Conservation (phyloP, 2,797 vertebrate genomes). For the Hirundo rustica region DNA sequence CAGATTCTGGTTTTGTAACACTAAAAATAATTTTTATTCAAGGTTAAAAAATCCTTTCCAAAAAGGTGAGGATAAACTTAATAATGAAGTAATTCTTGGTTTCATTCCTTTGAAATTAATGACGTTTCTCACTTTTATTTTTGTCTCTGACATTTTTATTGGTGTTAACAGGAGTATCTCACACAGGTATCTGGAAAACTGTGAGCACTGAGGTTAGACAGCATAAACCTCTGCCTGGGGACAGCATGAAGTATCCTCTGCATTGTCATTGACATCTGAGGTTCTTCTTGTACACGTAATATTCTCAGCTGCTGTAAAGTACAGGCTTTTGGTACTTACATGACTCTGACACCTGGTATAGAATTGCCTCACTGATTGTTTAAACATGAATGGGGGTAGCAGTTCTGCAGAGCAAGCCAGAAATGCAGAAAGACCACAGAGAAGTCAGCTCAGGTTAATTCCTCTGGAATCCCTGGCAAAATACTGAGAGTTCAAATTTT, state of each 20-base stretch:
- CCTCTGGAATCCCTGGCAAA: neutral
- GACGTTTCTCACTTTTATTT: neutral
- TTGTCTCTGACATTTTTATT: neutral
- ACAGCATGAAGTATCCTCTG: neutral
- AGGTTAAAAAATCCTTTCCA: neutral
- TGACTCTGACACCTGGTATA: neutral
- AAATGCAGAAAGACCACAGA: neutral
- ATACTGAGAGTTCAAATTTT: neutral
- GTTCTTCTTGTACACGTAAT: neutral
- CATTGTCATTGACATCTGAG: neutral
- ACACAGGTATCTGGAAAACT: neutral
- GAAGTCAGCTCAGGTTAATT: neutral
- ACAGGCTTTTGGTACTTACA: neutral
- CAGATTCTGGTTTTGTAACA: neutral
- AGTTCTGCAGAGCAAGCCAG: neutral
- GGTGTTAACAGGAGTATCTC: neutral
- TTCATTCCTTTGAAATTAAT: neutral
- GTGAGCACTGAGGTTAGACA: neutral
- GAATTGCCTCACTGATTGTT: neutral
- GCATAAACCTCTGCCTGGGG: neutral
- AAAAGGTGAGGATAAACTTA: neutral
- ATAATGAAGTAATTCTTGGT: neutral
- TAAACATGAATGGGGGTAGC: neutral
- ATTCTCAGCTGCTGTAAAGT: neutral
- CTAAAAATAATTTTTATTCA: neutral